These are phyloP conservation scores for Anguilla marmorata DNA, from an alignment of 2,797 vertebrate genomes.

Conservation along the genomic window DNA sequence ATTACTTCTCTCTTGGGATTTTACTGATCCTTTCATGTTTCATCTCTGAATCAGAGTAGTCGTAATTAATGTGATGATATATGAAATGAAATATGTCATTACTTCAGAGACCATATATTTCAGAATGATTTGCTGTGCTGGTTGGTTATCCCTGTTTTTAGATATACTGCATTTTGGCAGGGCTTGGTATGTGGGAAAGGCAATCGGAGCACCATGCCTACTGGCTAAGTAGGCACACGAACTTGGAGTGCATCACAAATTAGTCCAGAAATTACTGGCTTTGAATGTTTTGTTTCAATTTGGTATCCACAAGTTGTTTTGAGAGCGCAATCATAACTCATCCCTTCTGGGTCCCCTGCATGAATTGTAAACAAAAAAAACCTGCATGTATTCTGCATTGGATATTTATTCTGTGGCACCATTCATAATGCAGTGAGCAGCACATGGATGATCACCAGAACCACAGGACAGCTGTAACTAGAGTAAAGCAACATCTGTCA, in stretches of 20 bases:
- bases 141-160: neutral
- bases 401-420: neutral
- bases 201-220: no score
- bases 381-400: neutral
- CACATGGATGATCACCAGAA: conserved; percentile 9
- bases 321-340: neutral
- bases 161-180: neutral
- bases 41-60: neutral
- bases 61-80: neutral
- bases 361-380: neutral
- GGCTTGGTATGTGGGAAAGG: no score
- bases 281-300: neutral
- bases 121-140: neutral
- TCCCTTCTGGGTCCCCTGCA: neutral
- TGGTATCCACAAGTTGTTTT: neutral
- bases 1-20: conserved; percentile 3
- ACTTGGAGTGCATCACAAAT: no score
- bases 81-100: neutral
- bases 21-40: neutral
- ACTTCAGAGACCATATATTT: neutral
- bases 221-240: no score
- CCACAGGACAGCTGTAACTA: conserved; percentile 4
- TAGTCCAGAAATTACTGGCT: neutral
- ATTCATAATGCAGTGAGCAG: neutral
- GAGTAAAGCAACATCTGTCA: conserved; percentile 10